A percentile compares a stretch with the other conserved stretches of the same genome.
Conservation (phyloP, 2,113 vertebrate genomes). For the Ctenomys sociabilis region DNA sequence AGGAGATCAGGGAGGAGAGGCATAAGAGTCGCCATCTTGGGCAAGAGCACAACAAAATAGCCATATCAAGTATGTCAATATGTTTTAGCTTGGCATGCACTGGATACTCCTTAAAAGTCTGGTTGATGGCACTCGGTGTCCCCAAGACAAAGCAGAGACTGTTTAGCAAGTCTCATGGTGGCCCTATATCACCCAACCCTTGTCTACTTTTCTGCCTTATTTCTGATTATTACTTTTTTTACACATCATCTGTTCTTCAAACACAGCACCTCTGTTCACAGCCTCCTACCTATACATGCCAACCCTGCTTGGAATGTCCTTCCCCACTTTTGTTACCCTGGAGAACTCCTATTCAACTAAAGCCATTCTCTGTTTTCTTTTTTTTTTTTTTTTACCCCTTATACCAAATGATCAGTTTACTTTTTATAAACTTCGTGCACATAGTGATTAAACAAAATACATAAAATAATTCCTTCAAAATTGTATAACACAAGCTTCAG, state of each 20-base stretch:
- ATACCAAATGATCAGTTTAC: fast-evolving
- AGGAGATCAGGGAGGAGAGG: not conserved
- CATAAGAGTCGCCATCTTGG: not conserved
- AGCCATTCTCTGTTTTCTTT: not conserved
- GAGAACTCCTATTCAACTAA: not conserved
- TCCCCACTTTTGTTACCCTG: not conserved
- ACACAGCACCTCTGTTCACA: not conserved
- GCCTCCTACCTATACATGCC: not conserved
- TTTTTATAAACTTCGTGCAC: not conserved
- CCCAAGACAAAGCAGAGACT: not conserved
- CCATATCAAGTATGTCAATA: not conserved
- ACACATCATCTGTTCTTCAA: not conserved
- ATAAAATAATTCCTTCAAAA: not conserved
- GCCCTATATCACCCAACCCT: not conserved
- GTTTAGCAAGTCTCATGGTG: not conserved
- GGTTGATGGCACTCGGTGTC: not conserved
- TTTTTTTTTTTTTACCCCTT: too few relatives aligned
- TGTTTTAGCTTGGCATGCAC: not conserved
- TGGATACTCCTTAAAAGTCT: not conserved
- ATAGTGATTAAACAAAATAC: not conserved
- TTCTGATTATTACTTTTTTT: not conserved
- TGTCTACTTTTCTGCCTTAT: too few relatives aligned
- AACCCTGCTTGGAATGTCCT: not conserved
- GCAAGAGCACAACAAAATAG: not conserved
- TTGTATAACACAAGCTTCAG: not conserved